These are phyloP conservation scores for Aphelenchoides bicaudatus DNA, from an alignment of 2,888 invertebrate genomes.

Conservation along the genomic window DNA sequence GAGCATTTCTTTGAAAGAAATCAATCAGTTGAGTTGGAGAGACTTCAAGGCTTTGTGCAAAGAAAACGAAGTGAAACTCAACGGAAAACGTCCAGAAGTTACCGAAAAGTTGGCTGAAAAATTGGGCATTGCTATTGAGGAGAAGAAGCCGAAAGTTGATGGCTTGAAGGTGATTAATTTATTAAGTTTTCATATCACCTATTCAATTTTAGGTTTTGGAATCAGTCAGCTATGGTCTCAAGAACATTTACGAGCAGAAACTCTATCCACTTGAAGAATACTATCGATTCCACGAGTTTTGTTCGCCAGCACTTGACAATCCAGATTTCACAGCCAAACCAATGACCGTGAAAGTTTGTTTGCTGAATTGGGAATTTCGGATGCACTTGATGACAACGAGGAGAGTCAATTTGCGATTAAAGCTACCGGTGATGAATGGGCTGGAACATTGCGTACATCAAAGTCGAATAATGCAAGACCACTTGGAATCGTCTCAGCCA, in stretches of 20 bases:
- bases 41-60: too few species aligned
- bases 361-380: constrained; percentile 35
- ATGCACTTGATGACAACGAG: constrained; percentile 35
- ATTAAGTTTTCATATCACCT: too few species aligned
- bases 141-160: too few species aligned
- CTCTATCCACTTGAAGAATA: constrained; percentile 81
- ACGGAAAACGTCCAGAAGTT: too few species aligned
- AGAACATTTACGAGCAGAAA: constrained; percentile 85
- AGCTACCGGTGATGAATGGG: constrained; percentile 38
- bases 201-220: constrained; percentile 67
- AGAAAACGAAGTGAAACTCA: too few species aligned
- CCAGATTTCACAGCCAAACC: constrained; percentile 98
- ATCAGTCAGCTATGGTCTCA: constrained; percentile 88
- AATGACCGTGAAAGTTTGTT: constrained; percentile 73
- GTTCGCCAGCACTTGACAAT: constrained; percentile 86
- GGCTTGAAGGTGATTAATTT: too few species aligned
- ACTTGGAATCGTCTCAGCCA: constrained; percentile 32
- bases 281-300: constrained; percentile 90
- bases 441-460: constrained; percentile 22
- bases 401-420: constrained; percentile 28
- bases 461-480: constrained; percentile 25
- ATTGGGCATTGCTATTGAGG: too few species aligned
- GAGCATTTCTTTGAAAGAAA: too few species aligned
- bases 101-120: too few species aligned
- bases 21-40: too few species aligned